Evolutionary conservation across 2,797 vertebrate genomes (phyloP), one percentile per base, ranked within the genome.

Genomic region (Enteromius fasciolatus): DNA sequence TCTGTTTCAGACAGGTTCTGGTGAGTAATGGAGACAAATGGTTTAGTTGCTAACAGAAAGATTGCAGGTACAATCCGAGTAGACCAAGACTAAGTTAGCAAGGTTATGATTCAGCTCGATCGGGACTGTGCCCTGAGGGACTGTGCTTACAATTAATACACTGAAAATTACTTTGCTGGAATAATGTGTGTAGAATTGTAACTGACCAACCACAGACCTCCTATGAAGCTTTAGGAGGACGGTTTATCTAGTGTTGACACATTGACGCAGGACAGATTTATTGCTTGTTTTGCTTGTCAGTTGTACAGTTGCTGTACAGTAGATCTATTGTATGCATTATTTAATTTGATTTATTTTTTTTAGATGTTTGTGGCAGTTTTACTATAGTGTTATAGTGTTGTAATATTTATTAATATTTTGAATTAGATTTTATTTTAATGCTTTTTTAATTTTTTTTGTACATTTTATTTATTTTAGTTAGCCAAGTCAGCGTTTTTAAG

Each of bases 111-210:
- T 59, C 69, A 81, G 20, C 59, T 39, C 10, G 2, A 74, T 74
- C 46, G 14, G 15, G 33, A 66, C 46, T 44, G 72, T 15, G 36
- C 63, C 61, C 63, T 46, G 61, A 44, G 48, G 80, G 63, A 67
- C 80, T 54, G 61, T 33, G 36, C 25, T 54, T 50, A 48, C 72
- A 68, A 82, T 82, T 82, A 68, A 82, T 76, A 82, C 61, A 57
- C 63, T 76, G 61, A 67, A 68, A 82, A 76, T 82, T n/a, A 41
- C 80, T 76, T 33, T 64, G 31, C 4, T 23, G 39, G 39, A 72
- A 33, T 28, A 31, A 31, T 66, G 44, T 66, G 70, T 44, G 25
- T 0, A 64, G 78, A 44, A 75, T 82, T 74, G 72, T 74, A 39
- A 64, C 69, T 74, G 74, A 74, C 20, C 57, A 41, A 33, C 5